Evolutionary conservation across 2,113 vertebrate species (phyloP).

Genomic region (Dicaeum eximium): DNA sequence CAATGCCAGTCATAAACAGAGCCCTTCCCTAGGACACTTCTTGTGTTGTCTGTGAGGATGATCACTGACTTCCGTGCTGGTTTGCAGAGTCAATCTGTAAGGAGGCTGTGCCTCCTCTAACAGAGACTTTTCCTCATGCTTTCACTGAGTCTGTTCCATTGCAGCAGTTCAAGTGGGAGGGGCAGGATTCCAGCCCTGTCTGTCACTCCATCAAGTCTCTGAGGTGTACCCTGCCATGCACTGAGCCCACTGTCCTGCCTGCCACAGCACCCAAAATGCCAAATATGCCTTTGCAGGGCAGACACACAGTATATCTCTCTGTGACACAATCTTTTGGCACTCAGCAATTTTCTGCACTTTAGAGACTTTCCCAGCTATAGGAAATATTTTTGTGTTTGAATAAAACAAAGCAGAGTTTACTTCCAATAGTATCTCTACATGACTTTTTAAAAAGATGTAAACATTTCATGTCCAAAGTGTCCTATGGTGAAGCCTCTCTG

Average conservation of each 20-base stretch:
- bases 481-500: background rate
- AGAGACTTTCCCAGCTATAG: background rate
- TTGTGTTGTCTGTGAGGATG: background rate
- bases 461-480: background rate
- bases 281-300: background rate
- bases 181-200: background rate
- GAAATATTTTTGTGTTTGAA: background rate
- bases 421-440: background rate
- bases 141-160: background rate
- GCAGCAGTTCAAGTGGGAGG: background rate
- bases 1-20: background rate
- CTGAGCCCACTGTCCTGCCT: background rate
- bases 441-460: background rate
- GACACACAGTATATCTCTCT: background rate
- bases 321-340: background rate
- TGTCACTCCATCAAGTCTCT: background rate
- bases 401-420: background rate
- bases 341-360: background rate
- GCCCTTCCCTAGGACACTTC: background rate
- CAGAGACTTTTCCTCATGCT: background rate
- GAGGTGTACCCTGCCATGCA: background rate
- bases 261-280: background rate
- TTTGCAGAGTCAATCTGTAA: background rate
- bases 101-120: background rate
- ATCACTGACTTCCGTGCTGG: rapidly evolving